Conservation (phyloP, 2,888 invertebrate genomes). For the Melanophora roralis region DNA sequence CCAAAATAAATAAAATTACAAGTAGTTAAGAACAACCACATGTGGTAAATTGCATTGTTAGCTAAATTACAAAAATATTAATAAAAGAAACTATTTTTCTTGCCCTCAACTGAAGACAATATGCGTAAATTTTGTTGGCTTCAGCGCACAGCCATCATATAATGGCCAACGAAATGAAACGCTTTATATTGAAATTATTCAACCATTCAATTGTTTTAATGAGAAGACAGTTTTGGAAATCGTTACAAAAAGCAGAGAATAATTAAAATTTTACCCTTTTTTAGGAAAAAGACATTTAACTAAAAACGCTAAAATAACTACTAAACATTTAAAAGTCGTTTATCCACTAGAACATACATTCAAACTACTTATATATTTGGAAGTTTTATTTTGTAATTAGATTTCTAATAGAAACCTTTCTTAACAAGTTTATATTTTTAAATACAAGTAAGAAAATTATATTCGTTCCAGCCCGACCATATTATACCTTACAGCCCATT, state of each 20-base stretch:
- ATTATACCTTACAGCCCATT: too few species aligned
- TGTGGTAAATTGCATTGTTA: slow-evolving; percentile 48
- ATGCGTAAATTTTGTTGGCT: slow-evolving; percentile 34
- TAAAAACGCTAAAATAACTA: slow-evolving; percentile 1
- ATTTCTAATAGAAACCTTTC: too few species aligned
- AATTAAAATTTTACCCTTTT: slow-evolving; percentile 21
- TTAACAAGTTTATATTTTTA: too few species aligned
- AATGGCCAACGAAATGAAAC: slow-evolving; percentile 15
- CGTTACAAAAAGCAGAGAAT: slow-evolving; percentile 11
- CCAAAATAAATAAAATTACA: slow-evolving; percentile 45
- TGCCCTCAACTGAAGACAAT: background rate
- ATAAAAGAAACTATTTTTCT: background rate
- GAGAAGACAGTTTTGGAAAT: background rate
- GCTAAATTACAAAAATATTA: background rate
- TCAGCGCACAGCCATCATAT: background rate
- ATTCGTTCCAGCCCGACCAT: too few species aligned
- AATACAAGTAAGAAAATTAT: too few species aligned
- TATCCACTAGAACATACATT: background rate
- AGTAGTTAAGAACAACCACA: slow-evolving; percentile 40
- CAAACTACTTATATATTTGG: background rate
- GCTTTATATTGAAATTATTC: slow-evolving; percentile 27
- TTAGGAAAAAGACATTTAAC: background rate
- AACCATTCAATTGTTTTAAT: slow-evolving; percentile 20
- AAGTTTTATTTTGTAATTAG: background rate
- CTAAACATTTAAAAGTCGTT: slow-evolving; percentile 33